phyloP scores from a whole-genome alignment of 1,140 invertebrate species.

The Saccostrea glomerata region DNA sequence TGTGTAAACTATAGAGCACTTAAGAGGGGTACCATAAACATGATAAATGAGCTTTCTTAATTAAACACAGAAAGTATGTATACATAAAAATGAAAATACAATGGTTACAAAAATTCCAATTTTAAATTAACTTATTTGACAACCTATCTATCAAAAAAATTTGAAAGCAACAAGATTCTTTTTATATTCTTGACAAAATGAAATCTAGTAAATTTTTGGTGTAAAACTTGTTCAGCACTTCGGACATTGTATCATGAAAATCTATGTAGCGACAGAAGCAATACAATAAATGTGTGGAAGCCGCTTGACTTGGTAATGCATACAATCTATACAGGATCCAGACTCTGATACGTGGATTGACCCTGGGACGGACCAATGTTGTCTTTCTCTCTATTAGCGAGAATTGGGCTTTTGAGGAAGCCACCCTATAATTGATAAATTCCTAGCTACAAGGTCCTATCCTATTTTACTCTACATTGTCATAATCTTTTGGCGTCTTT shows the following conservation, averaged over 20 bases:
- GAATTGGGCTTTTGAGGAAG: not conserved
- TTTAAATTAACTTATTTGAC: not conserved
- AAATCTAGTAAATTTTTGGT: not conserved
- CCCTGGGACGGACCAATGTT: not conserved
- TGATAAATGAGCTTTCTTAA: not conserved
- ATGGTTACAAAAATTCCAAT: not conserved
- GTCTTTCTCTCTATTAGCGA: not conserved
- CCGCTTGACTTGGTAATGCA: not conserved
- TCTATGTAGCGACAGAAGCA: not conserved
- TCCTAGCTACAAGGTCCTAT: not conserved
- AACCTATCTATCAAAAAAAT: not conserved
- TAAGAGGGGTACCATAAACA: not conserved
- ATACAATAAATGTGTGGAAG: not conserved
- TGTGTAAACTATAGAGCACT: not conserved
- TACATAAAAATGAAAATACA: not conserved
- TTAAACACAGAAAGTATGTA: not conserved
- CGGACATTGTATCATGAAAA: too few species aligned
- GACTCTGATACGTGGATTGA: not conserved
- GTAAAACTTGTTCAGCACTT: too few species aligned
- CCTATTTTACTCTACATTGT: constrained; percentile 2
- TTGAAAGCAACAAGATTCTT: not conserved
- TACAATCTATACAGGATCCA: not conserved
- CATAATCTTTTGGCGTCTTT: constrained; percentile 34
- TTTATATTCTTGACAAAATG: not conserved
- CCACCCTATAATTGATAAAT: not conserved